Evolutionary conservation across 2,113 vertebrate genomes (phyloP).

Genomic region (Rallus limicola): DNA sequence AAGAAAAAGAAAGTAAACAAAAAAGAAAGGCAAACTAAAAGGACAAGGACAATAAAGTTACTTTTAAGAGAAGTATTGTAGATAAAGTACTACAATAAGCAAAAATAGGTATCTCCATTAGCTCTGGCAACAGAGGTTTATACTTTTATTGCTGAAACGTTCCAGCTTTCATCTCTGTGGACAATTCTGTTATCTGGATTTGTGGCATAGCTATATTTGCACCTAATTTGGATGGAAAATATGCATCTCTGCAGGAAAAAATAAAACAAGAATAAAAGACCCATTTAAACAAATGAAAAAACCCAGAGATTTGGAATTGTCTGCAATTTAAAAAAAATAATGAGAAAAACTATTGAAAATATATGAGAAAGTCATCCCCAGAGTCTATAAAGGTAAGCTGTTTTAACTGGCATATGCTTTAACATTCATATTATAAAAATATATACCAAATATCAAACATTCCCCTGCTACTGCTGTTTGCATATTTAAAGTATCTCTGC

Average conservation of each 20-base stretch:
- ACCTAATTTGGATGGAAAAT: not conserved
- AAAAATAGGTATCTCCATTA: not conserved
- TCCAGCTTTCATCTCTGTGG: not conserved
- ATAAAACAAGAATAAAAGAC: not conserved
- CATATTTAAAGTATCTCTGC: not conserved
- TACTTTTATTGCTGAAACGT: not conserved
- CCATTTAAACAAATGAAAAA: not conserved
- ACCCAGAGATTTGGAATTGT: rapidly evolving
- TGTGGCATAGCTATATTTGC: not conserved
- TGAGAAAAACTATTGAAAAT: not conserved
- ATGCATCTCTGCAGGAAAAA: not conserved
- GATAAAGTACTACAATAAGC: not conserved
- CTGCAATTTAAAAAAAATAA: not conserved
- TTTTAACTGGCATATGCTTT: not conserved
- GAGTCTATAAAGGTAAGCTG: not conserved
- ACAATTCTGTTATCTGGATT: not conserved
- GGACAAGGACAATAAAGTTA: not conserved
- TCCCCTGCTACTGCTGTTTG: not conserved
- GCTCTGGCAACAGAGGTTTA: not conserved
- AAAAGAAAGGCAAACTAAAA: not conserved
- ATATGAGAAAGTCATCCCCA: rapidly evolving
- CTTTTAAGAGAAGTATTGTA: not conserved
- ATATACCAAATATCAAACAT: not conserved
- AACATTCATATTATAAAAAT: not conserved
- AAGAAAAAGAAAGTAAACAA: not conserved